Evolutionary conservation across 1,140 invertebrate genomes (phyloP).

Genomic region (Alviniconcha marisindica): DNA sequence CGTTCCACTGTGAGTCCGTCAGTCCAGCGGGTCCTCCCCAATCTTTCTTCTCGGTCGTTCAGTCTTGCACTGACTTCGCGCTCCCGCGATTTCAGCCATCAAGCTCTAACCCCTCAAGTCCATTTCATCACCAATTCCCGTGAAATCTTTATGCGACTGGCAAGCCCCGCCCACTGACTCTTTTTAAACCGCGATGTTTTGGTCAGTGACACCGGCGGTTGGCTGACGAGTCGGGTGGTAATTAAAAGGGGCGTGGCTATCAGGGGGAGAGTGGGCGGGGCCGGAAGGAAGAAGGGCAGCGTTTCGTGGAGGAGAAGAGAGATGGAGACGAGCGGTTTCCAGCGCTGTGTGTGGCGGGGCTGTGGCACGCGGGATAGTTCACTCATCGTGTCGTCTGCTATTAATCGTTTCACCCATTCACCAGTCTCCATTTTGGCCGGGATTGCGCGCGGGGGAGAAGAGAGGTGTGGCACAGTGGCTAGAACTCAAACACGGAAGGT

Average conservation of each 20-base stretch:
- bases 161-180: constrained; percentile 8
- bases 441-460: background rate
- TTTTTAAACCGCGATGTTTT: background rate
- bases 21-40: no score
- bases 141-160: constrained; percentile 14
- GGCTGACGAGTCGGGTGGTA: background rate
- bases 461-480: constrained; percentile 9
- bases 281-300: background rate
- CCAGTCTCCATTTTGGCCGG: constrained; percentile 1
- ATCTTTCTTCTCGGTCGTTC: no score
- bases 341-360: constrained; percentile 34
- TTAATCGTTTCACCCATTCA: constrained; percentile 32
- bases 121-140: background rate
- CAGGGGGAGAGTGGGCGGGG: background rate
- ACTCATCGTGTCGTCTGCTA: constrained; percentile 42
- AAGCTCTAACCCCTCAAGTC: background rate
- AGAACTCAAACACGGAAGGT: no score
- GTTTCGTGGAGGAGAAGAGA: background rate
- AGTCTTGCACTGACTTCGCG: no score
- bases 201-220: background rate
- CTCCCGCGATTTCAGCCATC: no score
- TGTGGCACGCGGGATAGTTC: constrained; percentile 34
- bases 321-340: background rate
- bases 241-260: constrained; percentile 27
- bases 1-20: no score